These are phyloP conservation scores for Idris sp. DNA, from an alignment of 1,140 invertebrate species.

Conservation along the genomic window DNA sequence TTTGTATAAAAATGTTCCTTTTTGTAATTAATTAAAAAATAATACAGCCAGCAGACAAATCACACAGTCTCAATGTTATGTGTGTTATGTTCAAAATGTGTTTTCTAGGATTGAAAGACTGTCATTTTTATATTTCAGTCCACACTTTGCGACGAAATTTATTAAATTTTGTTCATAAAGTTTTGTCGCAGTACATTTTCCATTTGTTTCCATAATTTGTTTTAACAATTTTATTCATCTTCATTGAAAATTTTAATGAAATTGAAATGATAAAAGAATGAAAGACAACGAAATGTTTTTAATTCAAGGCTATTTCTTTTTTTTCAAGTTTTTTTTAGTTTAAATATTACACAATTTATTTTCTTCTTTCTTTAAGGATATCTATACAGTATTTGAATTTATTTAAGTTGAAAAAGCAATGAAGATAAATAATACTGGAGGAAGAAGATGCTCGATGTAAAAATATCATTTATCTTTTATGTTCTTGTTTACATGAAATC, in stretches of 20 bases:
- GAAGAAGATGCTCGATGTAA: constrained; percentile 34
- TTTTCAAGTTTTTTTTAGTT: background rate
- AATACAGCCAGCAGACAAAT: constrained; percentile 41
- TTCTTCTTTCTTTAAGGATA: background rate
- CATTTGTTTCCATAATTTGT: constrained; percentile 2
- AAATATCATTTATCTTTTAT: constrained; percentile 12
- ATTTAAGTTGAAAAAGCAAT: constrained; percentile 23
- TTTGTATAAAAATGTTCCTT: too few relatives aligned
- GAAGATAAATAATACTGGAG: constrained; percentile 12
- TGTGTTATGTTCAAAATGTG: constrained; percentile 38
- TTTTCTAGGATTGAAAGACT: constrained; percentile 28
- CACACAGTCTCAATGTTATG: constrained; percentile 39
- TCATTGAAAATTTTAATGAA: background rate
- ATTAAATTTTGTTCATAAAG: too few relatives aligned
- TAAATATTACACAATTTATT: too few relatives aligned
- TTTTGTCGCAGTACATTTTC: background rate
- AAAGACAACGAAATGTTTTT: too few relatives aligned
- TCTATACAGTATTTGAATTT: background rate
- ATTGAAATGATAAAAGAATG: too few relatives aligned
- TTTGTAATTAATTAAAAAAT: background rate
- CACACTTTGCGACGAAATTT: constrained; percentile 24
- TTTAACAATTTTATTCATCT: constrained; percentile 1
- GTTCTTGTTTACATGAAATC: background rate
- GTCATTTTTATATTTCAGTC: constrained; percentile 31
- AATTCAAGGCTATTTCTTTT: background rate